Percentiles rank a stretch among this genome's conserved stretches.
These are phyloP conservation scores for Oxytorus armatus DNA, from an alignment of 2,888 invertebrate species.

Conservation along the genomic window DNA sequence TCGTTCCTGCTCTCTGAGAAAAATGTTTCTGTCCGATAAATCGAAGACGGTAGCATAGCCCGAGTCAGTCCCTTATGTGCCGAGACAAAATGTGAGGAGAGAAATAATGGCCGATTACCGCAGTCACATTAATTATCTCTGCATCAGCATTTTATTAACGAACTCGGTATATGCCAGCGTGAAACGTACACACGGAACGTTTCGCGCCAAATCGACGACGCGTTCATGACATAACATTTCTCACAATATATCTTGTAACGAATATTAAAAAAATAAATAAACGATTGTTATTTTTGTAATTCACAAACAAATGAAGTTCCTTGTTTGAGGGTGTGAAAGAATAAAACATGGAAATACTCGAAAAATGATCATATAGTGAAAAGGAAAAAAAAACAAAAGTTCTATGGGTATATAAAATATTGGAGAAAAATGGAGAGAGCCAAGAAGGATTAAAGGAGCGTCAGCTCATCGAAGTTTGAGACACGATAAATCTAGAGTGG, in stretches of 20 bases:
- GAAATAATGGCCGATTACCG: slow-evolving; percentile 68
- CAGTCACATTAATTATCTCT: slow-evolving; percentile 68
- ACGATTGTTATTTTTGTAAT: no score
- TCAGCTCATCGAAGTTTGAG: slow-evolving; percentile 76
- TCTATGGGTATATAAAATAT: slow-evolving; percentile 30
- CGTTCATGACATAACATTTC: background rate
- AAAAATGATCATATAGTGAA: background rate
- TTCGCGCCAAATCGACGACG: no score
- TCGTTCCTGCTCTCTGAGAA: slow-evolving; percentile 67
- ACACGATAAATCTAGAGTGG: slow-evolving; percentile 82
- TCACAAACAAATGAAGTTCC: no score
- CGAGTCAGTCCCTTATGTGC: slow-evolving; percentile 62
- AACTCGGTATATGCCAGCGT: background rate
- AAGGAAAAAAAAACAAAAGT: no score
- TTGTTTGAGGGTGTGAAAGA: background rate
- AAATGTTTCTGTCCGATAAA: slow-evolving; percentile 76
- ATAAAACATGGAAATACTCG: background rate
- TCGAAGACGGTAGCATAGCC: slow-evolving; percentile 75
- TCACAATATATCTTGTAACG: no score
- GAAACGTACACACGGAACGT: background rate
- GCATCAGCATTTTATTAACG: slow-evolving; percentile 66
- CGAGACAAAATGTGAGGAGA: slow-evolving; percentile 68
- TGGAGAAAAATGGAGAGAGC: slow-evolving; percentile 29
- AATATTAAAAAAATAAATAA: no score
- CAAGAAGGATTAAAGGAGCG: slow-evolving; percentile 11